phyloP scores from a whole-genome alignment of 2,113 vertebrate species.

The Istiophorus platypterus region DNA sequence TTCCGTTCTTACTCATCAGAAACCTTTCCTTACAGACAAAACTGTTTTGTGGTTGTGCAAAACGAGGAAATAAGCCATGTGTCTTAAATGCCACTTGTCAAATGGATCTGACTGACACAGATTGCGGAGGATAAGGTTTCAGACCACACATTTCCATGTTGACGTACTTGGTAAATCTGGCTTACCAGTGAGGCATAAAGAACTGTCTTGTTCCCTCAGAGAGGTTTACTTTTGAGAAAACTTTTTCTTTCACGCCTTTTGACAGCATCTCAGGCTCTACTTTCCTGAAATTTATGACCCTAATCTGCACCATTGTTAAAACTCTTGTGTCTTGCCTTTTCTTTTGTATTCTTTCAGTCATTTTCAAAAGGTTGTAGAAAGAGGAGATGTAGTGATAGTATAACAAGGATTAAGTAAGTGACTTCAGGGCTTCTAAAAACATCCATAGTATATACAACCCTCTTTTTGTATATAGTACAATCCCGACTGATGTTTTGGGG shows the following conservation, averaged over 20 bases:
- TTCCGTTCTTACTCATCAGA: conserved; percentile 68
- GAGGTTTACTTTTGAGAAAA: conserved; percentile 76
- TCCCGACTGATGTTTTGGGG: too few species aligned
- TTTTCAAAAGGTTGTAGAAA: neutral
- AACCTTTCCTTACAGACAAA: conserved; percentile 60
- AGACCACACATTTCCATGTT: conserved; percentile 80
- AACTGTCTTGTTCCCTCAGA: conserved; percentile 70
- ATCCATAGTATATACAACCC: neutral
- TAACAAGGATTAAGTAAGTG: too few species aligned
- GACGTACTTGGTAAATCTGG: conserved; percentile 84
- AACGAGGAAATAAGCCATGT: conserved; percentile 77
- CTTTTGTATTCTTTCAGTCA: neutral
- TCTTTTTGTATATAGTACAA: too few species aligned
- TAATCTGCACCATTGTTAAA: conserved; percentile 27
- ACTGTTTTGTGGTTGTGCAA: conserved; percentile 73
- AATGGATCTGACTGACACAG: conserved; percentile 83
- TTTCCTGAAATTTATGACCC: conserved; percentile 52
- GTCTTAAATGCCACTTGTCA: conserved; percentile 78
- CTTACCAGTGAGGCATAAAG: conserved; percentile 85
- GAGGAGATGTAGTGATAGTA: too few species aligned
- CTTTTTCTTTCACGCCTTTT: conserved; percentile 67
- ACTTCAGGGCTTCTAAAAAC: neutral
- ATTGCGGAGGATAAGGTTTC: conserved; percentile 86
- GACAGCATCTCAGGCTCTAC: conserved; percentile 63
- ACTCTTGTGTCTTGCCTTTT: neutral